Base-by-base conservation (phyloP, 2,888 invertebrate genomes). In the Boloria euphrosyne region DNA sequence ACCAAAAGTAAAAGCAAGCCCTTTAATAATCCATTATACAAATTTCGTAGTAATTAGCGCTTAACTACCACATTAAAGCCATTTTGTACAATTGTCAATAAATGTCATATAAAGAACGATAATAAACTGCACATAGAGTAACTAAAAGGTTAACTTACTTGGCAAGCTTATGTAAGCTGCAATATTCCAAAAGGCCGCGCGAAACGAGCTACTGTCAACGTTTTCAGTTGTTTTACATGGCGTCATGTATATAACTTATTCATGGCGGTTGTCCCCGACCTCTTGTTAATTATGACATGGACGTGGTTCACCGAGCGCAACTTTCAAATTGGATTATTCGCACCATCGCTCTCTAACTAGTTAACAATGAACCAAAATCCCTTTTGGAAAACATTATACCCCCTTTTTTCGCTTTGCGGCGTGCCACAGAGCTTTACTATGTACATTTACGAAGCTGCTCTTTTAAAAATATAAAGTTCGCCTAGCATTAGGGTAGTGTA, bases 251-350 rank as follows among this genome's bases (percentile, higher is more conserved):
- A 76, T 87, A 78, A 86, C 77, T 85, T 85, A 89, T 89, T 89
- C 88, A 89, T 81, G 78, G 73, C 73, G 66, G 71, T 70, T 77
- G 82, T 79, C 79, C 80, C 80, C 74, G 66, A 72, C 76, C 80
- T 75, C 74, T 76, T 79, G 86, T 87, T 89, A 87, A 89, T 87
- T 87, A 87, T 83, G 82, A 83, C 79, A 78, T 71, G 77, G 75
- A 68, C 64, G 66, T 66, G 71, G 71, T 69, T 69, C 65, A 66
- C 38, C 71, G 77, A 77, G 80, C 79, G 67, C 67, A 78, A 86
- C 83, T 86, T 87, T 82, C 81, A 86, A 84, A 87, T 87, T 87
- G 82, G 85, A 85, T 87, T 83, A 85, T 80, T 75, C 78, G 79
- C 80, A 71, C 79, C 79, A 79, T 81, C 76, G 78, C 70, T 63